Base-by-base conservation (phyloP, 92 coral and sea anemone species). In the Porites cylindrica region DNA sequence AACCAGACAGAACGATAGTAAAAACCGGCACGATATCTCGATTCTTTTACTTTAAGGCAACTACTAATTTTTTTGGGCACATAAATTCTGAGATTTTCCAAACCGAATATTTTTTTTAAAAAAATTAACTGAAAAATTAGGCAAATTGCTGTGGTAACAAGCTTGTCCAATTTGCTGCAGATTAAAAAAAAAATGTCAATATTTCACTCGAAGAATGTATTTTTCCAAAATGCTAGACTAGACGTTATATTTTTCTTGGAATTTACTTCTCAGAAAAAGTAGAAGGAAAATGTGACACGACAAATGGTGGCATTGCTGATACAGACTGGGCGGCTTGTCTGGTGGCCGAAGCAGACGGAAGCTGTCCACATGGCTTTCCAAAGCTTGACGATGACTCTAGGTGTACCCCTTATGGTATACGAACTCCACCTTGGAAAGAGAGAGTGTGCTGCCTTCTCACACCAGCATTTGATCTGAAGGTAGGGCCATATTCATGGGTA, bases 401-500 rank as follows among this genome's bases (percentile, higher is more conserved):
- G 1, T 73, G 78, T 68, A 29, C 47, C 11, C 73, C 73, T 10
- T 0, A 11, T 12, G 73, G 73, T 10, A 10, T 0, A 1, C 13
- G 73, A 20, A 10, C 29, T 20, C 73, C 73, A 29, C 17, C 62
- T 16, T 58, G 16, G 14, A 14, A 23, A 8, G 14, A 47, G 16
- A 10, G 14, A 2, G 78, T 73, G 7, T 73, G 78, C 78, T 73
- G 78, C 7, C 56, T 73, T 9, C 17, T 73, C 24, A 20, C 21
- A 53, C 78, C 78, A 50, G 29, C 14, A 16, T 53, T 73, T 20
- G 62, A 73, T 10, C 14, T 73, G 13, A 73, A 73, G 38, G 78
- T 73, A 14, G 29, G 47, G 10, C 1, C 21, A 1, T 8, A 18
- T 20, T 6, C 10, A 6, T 18, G 70, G 70, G 10, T 66, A 12